phyloP scores from a whole-genome alignment of 1,140 invertebrate species.

The Grapholita molesta region DNA sequence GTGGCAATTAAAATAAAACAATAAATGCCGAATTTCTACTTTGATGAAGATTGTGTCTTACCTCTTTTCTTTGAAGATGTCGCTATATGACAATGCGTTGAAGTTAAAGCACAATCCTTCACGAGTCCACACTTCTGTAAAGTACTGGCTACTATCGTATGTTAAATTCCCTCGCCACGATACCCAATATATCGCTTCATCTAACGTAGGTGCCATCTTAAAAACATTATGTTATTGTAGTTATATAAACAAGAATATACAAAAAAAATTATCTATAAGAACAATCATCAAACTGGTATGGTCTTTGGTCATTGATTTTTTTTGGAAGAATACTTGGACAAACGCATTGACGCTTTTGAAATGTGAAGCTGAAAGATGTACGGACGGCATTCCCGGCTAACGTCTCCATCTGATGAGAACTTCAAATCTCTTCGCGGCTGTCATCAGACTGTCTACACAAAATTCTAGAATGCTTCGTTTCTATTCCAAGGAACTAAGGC shows the following conservation, averaged over 20 bases:
- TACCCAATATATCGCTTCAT: conserved; percentile 16
- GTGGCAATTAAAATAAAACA: not conserved
- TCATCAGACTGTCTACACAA: too few relatives aligned
- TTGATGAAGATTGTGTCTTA: not conserved
- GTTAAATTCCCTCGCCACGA: not conserved
- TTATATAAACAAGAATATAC: not conserved
- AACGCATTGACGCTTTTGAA: too few relatives aligned
- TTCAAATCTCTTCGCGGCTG: too few relatives aligned
- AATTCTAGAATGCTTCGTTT: too few relatives aligned
- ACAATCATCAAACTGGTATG: not conserved
- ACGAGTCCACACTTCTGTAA: conserved; percentile 25
- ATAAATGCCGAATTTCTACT: not conserved
- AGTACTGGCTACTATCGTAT: not conserved
- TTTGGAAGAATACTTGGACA: too few relatives aligned
- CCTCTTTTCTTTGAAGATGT: conserved; percentile 29
- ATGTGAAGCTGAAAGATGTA: too few relatives aligned
- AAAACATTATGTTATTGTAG: too few relatives aligned
- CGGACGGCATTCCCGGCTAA: too few relatives aligned
- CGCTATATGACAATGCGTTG: conserved; percentile 23
- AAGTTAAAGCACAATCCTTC: conserved; percentile 35
- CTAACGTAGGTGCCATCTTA: conserved; percentile 14
- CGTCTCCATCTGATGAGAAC: too few relatives aligned
- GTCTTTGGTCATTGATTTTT: too few relatives aligned
- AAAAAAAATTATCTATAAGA: not conserved
- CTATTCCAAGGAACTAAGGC: too few relatives aligned